Percentiles rank a stretch among this genome's conserved stretches.
phyloP scores from a whole-genome alignment of 2,113 vertebrate species.

The Myrmecobius fasciatus region DNA sequence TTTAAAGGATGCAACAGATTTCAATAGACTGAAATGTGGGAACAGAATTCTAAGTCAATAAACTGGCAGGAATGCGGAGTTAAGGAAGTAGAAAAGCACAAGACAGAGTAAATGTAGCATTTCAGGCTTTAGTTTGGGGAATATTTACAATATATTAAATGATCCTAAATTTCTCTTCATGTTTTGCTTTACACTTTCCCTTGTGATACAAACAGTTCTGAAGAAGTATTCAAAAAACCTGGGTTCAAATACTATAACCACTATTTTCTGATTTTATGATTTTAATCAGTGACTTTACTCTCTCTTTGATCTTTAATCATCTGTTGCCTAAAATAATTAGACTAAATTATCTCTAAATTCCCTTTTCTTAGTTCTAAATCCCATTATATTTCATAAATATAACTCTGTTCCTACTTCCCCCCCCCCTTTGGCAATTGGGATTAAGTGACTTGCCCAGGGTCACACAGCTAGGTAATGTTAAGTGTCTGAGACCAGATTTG shows the following conservation, averaged over 20 bases:
- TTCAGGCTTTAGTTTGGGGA: neutral
- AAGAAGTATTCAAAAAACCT: neutral
- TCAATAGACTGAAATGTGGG: neutral
- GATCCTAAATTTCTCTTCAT: neutral
- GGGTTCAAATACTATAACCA: neutral
- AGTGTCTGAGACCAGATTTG: too few relatives aligned
- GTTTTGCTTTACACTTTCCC: neutral
- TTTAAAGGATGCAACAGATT: neutral
- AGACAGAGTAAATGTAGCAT: neutral
- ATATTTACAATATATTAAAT: neutral
- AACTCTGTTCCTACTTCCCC: neutral
- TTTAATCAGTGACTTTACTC: neutral
- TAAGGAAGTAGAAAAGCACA: neutral
- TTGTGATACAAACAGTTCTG: neutral
- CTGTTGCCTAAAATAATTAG: neutral
- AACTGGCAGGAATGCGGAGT: neutral
- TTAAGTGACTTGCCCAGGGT: too few relatives aligned
- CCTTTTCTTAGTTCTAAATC: neutral
- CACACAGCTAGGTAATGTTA: too few relatives aligned
- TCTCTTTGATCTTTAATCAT: neutral
- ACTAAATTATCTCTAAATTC: neutral
- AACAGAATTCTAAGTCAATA: neutral
- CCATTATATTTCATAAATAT: neutral
- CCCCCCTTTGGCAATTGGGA: too few relatives aligned
- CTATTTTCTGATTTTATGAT: neutral